phyloP scores from a whole-genome alignment of 2,113 vertebrate genomes.

The Sisor rabdophorus region DNA sequence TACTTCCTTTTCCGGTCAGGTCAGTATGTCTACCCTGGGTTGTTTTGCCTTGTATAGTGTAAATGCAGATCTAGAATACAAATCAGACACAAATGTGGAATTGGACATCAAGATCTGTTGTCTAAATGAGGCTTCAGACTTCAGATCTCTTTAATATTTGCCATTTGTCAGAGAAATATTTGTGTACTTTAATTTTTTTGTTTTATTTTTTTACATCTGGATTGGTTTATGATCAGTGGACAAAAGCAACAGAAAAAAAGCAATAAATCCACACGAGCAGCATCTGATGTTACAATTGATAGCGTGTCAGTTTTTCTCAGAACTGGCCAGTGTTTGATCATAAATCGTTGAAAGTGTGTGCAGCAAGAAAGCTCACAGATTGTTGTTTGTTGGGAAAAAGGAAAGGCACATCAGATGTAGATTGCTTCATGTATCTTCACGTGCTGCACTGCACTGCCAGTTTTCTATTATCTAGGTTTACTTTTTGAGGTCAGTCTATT shows the following conservation, averaged over 20 bases:
- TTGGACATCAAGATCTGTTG: too few relatives aligned
- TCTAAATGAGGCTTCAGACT: too few relatives aligned
- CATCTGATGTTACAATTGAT: not conserved
- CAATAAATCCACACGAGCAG: not conserved
- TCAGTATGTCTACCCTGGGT: too few relatives aligned
- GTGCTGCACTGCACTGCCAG: not conserved
- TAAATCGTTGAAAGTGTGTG: not conserved
- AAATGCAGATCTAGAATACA: too few relatives aligned
- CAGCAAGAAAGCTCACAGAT: not conserved
- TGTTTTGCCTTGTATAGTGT: too few relatives aligned
- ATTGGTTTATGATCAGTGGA: constrained; percentile 10
- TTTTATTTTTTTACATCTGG: constrained; percentile 22
- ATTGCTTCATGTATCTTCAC: not conserved
- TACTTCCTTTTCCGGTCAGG: too few relatives aligned
- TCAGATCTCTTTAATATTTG: not conserved
- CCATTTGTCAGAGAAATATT: not conserved
- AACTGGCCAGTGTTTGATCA: not conserved
- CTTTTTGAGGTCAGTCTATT: not conserved
- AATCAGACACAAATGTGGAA: too few relatives aligned
- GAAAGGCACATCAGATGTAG: not conserved
- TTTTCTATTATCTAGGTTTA: not conserved
- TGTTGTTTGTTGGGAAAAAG: not conserved
- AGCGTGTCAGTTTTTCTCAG: not conserved
- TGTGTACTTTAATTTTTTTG: not conserved
- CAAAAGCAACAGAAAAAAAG: not conserved